Conservation (phyloP, 1,140 invertebrate species). For the Sinonovacula constricta region DNA sequence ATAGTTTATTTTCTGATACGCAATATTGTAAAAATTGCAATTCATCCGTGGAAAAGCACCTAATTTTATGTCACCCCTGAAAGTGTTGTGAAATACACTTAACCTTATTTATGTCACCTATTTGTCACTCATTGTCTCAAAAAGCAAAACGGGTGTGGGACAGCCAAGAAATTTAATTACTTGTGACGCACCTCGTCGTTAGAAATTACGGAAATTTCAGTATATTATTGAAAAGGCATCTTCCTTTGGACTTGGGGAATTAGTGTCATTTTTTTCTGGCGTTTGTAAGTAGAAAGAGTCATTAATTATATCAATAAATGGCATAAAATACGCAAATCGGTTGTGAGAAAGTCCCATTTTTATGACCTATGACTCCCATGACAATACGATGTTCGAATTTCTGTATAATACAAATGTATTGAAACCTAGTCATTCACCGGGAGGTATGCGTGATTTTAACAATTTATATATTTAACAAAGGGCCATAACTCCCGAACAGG, state of each 20-base stretch:
- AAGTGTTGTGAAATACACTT: not conserved
- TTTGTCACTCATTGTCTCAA: not conserved
- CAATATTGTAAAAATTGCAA: not conserved
- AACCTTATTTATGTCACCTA: not conserved
- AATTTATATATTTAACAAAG: too few relatives aligned
- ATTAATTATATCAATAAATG: too few relatives aligned
- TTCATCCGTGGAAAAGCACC: not conserved
- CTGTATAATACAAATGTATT: too few relatives aligned
- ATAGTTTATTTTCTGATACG: not conserved
- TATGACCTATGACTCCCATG: too few relatives aligned
- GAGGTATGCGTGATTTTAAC: too few relatives aligned
- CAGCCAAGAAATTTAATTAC: too few relatives aligned
- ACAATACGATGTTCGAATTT: too few relatives aligned
- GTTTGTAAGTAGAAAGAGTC: not conserved
- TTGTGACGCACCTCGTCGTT: not conserved
- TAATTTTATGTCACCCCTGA: not conserved
- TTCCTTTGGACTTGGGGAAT: not conserved
- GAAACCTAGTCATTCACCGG: too few relatives aligned
- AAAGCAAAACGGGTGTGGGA: conserved; percentile 3
- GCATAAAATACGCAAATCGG: too few relatives aligned
- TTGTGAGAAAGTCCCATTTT: too few relatives aligned
- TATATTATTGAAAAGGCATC: not conserved
- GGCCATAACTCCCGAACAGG: conserved; percentile 3
- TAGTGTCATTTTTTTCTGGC: not conserved
- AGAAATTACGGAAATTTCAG: conserved; percentile 8